These are phyloP conservation scores for Riptortus pedestris DNA, from an alignment of 1,140 invertebrate genomes.

Conservation along the genomic window DNA sequence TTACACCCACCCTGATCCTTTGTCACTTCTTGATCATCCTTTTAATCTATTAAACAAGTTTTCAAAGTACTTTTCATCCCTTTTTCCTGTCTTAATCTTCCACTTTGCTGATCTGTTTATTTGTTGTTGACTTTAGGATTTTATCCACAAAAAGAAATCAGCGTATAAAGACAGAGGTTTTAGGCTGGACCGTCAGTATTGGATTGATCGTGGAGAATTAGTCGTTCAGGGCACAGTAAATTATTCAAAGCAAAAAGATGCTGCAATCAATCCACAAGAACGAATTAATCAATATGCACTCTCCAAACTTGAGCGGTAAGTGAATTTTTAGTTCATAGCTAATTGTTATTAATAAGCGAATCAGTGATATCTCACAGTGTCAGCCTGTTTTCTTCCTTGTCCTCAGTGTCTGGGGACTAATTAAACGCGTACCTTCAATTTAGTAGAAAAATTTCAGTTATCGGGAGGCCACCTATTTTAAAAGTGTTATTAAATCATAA, in stretches of 20 bases:
- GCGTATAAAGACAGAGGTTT: conserved; percentile 51
- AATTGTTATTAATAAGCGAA: not conserved
- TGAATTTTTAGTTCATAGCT: conserved; percentile 16
- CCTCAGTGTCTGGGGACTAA: too few species aligned
- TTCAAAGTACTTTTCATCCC: not conserved
- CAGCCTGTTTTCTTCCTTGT: too few species aligned
- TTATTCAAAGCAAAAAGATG: conserved; percentile 47
- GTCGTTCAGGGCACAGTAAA: conserved; percentile 56
- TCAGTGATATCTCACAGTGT: too few species aligned
- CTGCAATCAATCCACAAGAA: conserved; percentile 43
- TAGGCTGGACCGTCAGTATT: conserved; percentile 54
- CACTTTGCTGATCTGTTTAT: not conserved
- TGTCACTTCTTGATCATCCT: not conserved
- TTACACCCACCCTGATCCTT: not conserved
- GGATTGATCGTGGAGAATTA: conserved; percentile 59
- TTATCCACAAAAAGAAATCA: conserved; percentile 39
- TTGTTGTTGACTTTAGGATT: conserved; percentile 35
- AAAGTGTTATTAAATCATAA: too few species aligned
- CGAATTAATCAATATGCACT: conserved; percentile 55
- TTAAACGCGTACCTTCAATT: too few species aligned
- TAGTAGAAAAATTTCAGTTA: too few species aligned
- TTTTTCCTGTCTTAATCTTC: not conserved
- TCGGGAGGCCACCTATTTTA: too few species aligned
- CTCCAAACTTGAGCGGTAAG: conserved; percentile 54
- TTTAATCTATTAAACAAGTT: not conserved